Evolutionary conservation across 2,113 vertebrate genomes (phyloP), one percentile per base, ranked within the genome.

Genomic region (Pluvianellus socialis): DNA sequence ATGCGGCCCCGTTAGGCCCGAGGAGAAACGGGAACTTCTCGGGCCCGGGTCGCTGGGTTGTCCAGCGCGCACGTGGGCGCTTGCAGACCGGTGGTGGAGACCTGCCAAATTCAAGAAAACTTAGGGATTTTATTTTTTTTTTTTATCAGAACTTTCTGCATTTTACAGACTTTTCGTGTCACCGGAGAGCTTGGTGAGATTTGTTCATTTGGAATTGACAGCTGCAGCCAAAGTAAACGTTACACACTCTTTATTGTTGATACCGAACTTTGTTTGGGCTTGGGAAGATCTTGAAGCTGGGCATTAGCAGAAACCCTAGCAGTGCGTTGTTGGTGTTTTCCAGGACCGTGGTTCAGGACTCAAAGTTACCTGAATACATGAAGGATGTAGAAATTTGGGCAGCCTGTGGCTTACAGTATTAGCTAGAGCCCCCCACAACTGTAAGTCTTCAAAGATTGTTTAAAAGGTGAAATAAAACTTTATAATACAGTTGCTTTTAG

Each of bases 361-460:
- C 6, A 1, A 62, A 45, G 19, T 40, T 71, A 26, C 0, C 2
- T 20, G 24, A 68, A 14, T 28, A 15, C 3, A 0, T 24, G 44
- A 44, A 70, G 18, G 8, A 24, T 38, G 21, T 4, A 33, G 35
- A 58, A 84, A 58, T 45, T 58, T 22, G 20, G 22, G 3, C 2
- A 3, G 10, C 32, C 44, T 68, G 47, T 33, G 40, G 24, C 87
- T 42, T 73, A 30, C 38, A 45, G 5, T 30, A 5, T 81, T 45
- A 55, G 45, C 20, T 40, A 55, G 32, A 53, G 33, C 10, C 11
- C 88, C 16, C 27, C 10, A 14, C 35, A 42, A 35, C 76, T 63
- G 2, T 52, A 10, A 12, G n/a, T 18, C 32, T 71, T 49, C 45
- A n/a, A 22, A 91, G 42, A 14, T 45, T 23, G 49, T 20, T 58